Percentiles rank a stretch among this genome's conserved stretches.
phyloP scores from a whole-genome alignment of 2,888 invertebrate species.

The Caenorhabditis sp. region DNA sequence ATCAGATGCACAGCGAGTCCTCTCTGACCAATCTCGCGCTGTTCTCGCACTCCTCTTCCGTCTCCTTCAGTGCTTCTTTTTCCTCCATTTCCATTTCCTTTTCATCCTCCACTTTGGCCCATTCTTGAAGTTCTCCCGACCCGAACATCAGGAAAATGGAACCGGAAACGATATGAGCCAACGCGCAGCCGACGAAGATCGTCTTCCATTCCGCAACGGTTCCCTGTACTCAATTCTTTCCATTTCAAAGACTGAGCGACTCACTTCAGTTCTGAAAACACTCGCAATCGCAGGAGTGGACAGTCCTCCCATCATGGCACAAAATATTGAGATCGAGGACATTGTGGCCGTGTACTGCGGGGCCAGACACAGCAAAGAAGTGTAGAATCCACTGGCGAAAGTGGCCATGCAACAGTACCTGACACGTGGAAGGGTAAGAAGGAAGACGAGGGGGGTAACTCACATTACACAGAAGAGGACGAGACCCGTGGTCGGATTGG shows the following conservation, averaged over 20 bases:
- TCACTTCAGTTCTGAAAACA: conserved; percentile 57
- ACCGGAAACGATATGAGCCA: conserved; percentile 50
- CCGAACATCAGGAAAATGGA: conserved; percentile 60
- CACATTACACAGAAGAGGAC: conserved; percentile 61
- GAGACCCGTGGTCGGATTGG: conserved; percentile 60
- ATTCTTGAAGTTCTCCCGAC: conserved; percentile 64
- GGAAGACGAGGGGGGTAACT: background rate
- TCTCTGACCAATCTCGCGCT: conserved; percentile 18
- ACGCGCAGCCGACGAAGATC: conserved; percentile 49
- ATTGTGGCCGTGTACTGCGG: conserved; percentile 72
- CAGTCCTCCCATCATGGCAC: conserved; percentile 63
- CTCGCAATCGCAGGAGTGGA: conserved; percentile 60
- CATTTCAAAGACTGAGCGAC: too few species aligned
- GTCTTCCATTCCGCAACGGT: conserved; percentile 56
- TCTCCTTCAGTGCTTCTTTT: conserved; percentile 5
- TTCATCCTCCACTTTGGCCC: conserved; percentile 56
- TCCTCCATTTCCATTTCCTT: conserved; percentile 4
- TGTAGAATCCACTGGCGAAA: conserved; percentile 68
- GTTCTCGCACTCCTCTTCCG: conserved; percentile 13
- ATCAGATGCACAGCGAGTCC: conserved; percentile 31
- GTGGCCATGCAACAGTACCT: conserved; percentile 59
- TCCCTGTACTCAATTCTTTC: conserved; percentile 48
- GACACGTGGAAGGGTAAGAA: background rate
- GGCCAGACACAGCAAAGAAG: conserved; percentile 66
- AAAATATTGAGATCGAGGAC: conserved; percentile 68